These are phyloP conservation scores for Gracilinanus agilis DNA, from an alignment of 2,113 vertebrate species.

Conservation along the genomic window DNA sequence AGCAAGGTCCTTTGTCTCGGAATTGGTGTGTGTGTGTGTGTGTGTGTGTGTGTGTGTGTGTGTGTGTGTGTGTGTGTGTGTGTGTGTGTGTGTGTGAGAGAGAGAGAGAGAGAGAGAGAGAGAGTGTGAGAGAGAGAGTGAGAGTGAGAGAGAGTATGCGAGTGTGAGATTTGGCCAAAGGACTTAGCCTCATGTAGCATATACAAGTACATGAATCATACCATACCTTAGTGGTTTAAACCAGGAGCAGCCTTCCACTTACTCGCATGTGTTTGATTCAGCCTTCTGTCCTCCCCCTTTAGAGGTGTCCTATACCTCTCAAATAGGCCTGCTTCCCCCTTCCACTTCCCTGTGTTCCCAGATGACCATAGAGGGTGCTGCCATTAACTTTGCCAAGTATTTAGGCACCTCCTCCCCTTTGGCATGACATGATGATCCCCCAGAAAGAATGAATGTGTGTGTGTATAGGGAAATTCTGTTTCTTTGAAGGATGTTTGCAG, in stretches of 20 bases:
- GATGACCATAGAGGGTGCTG: not conserved
- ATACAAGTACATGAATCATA: conserved; percentile 34
- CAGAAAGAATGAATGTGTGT: not conserved
- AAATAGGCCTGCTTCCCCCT: not conserved
- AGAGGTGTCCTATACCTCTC: conserved; percentile 5
- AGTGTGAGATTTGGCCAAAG: conserved; percentile 36
- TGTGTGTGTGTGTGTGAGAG: too few species aligned
- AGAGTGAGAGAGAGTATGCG: too few species aligned
- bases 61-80: too few species aligned
- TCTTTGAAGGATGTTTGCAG: conserved; percentile 57
- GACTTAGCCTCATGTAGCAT: conserved; percentile 66
- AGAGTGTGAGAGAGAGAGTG: too few species aligned
- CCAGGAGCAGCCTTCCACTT: not conserved
- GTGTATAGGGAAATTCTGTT: not conserved
- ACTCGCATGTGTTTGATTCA: not conserved
- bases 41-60: not conserved
- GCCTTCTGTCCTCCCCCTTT: conserved; percentile 59
- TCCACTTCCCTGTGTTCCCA: not conserved
- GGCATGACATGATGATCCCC: conserved; percentile 46
- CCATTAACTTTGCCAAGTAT: not conserved
- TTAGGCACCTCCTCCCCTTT: conserved; percentile 22
- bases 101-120: not conserved
- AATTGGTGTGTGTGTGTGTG: conserved; percentile 53
- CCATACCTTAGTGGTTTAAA: not conserved
- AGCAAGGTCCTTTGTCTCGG: conserved; percentile 18